A percentile compares a stretch with the other conserved stretches of the same genome.
phyloP scores from a whole-genome alignment of 2,888 invertebrate species.

The Parnassius apollo region DNA sequence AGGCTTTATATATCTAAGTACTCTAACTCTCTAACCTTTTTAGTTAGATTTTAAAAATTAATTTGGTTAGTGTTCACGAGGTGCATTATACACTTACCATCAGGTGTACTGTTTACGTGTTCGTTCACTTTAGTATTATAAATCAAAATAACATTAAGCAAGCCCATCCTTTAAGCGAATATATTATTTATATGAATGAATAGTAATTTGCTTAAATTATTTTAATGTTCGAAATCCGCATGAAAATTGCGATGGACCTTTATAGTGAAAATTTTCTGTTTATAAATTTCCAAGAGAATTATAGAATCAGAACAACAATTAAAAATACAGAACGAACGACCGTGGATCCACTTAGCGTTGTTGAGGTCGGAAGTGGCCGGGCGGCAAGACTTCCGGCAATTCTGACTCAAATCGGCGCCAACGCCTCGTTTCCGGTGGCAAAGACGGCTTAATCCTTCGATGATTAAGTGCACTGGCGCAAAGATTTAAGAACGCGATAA shows the following conservation, averaged over 20 bases:
- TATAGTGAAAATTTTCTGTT: slow-evolving; percentile 7
- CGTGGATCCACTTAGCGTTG: slow-evolving; percentile 27
- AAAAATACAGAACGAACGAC: slow-evolving; percentile 25
- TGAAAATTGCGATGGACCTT: background rate
- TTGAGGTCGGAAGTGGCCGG: slow-evolving; percentile 42
- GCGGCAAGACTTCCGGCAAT: slow-evolving; percentile 56
- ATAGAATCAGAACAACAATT: slow-evolving; percentile 20
- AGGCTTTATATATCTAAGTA: too few species aligned
- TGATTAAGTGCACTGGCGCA: slow-evolving; percentile 40
- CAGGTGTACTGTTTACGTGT: too few species aligned
- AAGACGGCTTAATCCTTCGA: slow-evolving; percentile 43
- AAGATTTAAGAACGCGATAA: slow-evolving; percentile 9
- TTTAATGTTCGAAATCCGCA: too few species aligned
- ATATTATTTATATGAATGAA: too few species aligned
- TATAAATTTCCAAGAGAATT: slow-evolving; percentile 11
- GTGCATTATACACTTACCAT: too few species aligned
- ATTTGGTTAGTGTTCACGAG: too few species aligned
- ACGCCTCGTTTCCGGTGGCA: slow-evolving; percentile 44
- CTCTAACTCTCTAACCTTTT: too few species aligned
- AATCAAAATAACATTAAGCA: too few species aligned
- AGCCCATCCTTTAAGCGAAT: too few species aligned
- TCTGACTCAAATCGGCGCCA: slow-evolving; percentile 44
- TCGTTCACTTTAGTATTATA: too few species aligned
- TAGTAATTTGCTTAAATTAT: too few species aligned
- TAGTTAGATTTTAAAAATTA: too few species aligned